Percentiles rank a stretch among this genome's conserved stretches.
Conservation (phyloP, 2,888 invertebrate genomes). For the Hetaerina titia region DNA sequence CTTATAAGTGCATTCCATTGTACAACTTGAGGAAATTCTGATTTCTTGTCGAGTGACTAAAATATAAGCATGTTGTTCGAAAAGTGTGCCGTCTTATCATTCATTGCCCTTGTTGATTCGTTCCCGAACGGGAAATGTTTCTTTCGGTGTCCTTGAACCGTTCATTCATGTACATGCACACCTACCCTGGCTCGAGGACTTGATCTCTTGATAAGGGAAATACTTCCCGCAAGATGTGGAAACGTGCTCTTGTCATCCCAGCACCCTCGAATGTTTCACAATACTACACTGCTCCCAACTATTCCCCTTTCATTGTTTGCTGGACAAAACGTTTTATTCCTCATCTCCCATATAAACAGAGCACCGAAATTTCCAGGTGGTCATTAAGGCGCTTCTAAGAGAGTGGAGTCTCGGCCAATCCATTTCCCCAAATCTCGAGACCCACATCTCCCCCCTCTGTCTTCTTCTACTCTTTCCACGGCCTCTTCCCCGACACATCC, state of each 20-base stretch:
- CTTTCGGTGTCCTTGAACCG: neutral
- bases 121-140: neutral
- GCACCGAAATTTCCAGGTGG: neutral
- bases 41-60: too few species aligned
- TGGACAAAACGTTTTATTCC: constrained; percentile 47
- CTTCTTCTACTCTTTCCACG: neutral
- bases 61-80: too few species aligned
- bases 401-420: neutral
- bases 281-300: neutral
- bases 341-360: neutral
- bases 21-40: too few species aligned
- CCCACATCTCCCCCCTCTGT: neutral
- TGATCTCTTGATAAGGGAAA: neutral
- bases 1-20: too few species aligned
- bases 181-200: neutral
- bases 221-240: neutral
- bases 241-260: neutral
- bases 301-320: constrained; percentile 1
- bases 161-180: neutral
- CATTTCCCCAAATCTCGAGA: constrained; percentile 33
- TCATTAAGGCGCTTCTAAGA: constrained; percentile 47
- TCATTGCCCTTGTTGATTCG: neutral
- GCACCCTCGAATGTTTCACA: neutral
- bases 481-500: neutral
- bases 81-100: too few species aligned